These are phyloP conservation scores for Chelon auratus DNA, from an alignment of 2,797 vertebrate genomes.

Conservation along the genomic window DNA sequence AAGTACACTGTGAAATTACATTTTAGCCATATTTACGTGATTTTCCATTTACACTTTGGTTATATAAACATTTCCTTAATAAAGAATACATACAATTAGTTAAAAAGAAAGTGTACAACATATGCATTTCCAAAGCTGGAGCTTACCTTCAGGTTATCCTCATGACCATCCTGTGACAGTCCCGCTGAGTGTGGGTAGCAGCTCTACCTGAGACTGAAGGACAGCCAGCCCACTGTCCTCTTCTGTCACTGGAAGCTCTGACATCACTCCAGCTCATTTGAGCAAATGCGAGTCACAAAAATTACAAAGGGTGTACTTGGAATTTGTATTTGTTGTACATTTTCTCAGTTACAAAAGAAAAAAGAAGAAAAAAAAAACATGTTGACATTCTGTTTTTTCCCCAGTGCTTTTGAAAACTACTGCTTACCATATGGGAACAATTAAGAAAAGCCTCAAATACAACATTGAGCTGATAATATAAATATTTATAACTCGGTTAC, in stretches of 20 bases:
- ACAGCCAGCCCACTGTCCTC: conserved; percentile 38
- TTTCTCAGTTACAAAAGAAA: neutral
- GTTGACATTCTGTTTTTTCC: neutral
- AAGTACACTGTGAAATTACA: neutral
- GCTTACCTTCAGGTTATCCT: conserved; percentile 63
- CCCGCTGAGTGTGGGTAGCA: conserved; percentile 42
- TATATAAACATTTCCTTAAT: neutral
- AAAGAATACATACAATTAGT: neutral
- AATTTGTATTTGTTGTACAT: neutral
- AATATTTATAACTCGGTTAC: no score
- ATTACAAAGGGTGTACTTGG: no score
- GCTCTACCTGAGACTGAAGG: conserved; percentile 56
- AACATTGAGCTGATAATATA: no score
- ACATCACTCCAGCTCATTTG: conserved; percentile 29
- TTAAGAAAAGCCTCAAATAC: neutral
- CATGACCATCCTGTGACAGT: conserved; percentile 34
- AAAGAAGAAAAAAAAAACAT: no score
- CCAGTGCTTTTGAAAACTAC: neutral
- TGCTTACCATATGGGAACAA: neutral
- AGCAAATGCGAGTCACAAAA: neutral
- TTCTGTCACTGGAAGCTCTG: conserved; percentile 25
- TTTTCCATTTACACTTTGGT: neutral
- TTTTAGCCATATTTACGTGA: neutral
- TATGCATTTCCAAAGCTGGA: neutral
- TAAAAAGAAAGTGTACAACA: neutral